Evolutionary conservation across 2,888 invertebrate genomes (phyloP).

Genomic region (Arctia plantaginis): DNA sequence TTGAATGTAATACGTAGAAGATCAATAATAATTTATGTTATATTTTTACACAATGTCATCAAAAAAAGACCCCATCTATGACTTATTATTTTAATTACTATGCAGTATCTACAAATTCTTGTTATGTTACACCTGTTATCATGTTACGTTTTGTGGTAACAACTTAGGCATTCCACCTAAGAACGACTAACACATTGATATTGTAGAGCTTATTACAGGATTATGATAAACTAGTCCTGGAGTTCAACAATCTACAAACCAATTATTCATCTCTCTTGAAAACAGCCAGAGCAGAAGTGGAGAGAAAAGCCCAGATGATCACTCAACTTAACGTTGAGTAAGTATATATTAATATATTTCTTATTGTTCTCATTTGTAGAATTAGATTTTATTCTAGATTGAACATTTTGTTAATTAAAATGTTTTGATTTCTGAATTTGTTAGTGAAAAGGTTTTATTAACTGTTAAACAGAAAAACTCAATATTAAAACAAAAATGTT

Average conservation of each 20-base stretch:
- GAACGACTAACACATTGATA: slow-evolving; percentile 78
- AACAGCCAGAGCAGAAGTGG: slow-evolving; percentile 77
- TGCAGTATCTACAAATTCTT: background rate
- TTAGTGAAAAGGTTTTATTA: too few species aligned
- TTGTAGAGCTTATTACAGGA: slow-evolving; percentile 83
- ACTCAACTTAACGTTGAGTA: slow-evolving; percentile 74
- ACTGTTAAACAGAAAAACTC: too few species aligned
- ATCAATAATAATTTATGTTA: background rate
- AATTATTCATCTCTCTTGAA: slow-evolving; percentile 79
- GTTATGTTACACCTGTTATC: background rate
- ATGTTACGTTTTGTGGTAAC: background rate
- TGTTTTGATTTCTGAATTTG: too few species aligned
- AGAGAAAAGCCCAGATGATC: slow-evolving; percentile 76
- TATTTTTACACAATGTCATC: background rate
- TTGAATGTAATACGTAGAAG: background rate
- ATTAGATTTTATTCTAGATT: background rate
- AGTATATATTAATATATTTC: slow-evolving; percentile 52
- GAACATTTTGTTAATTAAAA: too few species aligned
- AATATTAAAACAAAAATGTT: too few species aligned
- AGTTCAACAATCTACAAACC: slow-evolving; percentile 69
- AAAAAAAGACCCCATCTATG: background rate
- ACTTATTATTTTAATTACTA: background rate
- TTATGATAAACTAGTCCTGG: slow-evolving; percentile 69
- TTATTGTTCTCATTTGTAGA: background rate
- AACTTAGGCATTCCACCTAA: slow-evolving; percentile 20